phyloP scores from a whole-genome alignment of 2,888 invertebrate species.

The Leptinotarsa haldemani region DNA sequence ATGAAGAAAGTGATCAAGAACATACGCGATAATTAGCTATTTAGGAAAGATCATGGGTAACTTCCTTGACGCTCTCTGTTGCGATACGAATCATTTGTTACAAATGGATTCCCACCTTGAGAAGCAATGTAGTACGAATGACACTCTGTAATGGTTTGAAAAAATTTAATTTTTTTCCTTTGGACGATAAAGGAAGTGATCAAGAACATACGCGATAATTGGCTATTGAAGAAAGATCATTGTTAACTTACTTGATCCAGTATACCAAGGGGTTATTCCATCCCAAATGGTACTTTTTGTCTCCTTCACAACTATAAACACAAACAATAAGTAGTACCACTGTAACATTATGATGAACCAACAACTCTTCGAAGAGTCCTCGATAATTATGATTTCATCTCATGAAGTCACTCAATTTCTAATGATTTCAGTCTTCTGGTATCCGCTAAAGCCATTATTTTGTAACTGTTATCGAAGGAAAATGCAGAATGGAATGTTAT shows the following conservation, averaged over 20 bases:
- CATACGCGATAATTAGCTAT: too few relatives aligned
- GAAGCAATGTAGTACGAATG: too few relatives aligned
- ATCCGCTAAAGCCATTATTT: slow-evolving; percentile 20
- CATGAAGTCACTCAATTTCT: slow-evolving; percentile 30
- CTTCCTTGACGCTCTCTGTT: slow-evolving; percentile 65
- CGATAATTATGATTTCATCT: neutral
- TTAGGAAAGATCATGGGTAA: slow-evolving; percentile 41
- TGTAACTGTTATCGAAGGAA: slow-evolving; percentile 26
- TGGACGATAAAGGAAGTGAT: too few relatives aligned
- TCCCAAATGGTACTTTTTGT: slow-evolving; percentile 61
- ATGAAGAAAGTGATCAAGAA: too few relatives aligned
- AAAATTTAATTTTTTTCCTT: too few relatives aligned
- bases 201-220: too few relatives aligned
- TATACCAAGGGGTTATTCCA: slow-evolving; percentile 69
- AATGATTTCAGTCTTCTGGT: slow-evolving; percentile 11
- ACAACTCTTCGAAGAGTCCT: too few relatives aligned
- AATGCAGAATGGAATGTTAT: slow-evolving; percentile 20
- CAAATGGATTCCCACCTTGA: too few relatives aligned
- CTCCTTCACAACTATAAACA: slow-evolving; percentile 38
- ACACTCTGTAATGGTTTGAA: too few relatives aligned
- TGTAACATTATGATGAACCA: slow-evolving; percentile 25
- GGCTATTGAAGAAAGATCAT: too few relatives aligned
- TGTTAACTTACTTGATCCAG: slow-evolving; percentile 68
- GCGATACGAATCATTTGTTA: too few relatives aligned
- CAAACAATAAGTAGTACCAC: slow-evolving; percentile 30